Percentiles rank a stretch among this genome's conserved stretches.
phyloP scores from a whole-genome alignment of 1,140 invertebrate species.

The Solenopsis invicta region DNA sequence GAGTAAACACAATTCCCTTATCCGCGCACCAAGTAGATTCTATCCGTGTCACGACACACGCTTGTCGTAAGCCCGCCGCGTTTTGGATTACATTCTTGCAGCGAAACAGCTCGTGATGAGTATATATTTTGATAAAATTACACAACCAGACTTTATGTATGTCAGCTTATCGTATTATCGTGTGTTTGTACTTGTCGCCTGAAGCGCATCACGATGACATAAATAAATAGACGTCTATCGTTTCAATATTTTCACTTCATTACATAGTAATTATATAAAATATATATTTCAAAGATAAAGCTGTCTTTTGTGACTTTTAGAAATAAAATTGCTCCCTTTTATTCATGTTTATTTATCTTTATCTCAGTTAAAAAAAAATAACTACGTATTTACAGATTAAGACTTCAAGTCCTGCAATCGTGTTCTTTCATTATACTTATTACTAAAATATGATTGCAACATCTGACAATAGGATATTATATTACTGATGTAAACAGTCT shows the following conservation, averaged over 20 bases:
- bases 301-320: neutral
- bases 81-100: conserved; percentile 67
- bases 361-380: neutral
- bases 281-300: neutral
- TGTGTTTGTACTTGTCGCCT: neutral
- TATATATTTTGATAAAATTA: conserved; percentile 58
- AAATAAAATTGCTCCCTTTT: too few relatives aligned
- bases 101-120: conserved; percentile 24
- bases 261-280: neutral
- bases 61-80: conserved; percentile 59
- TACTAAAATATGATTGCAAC: neutral
- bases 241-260: neutral
- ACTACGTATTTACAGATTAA: neutral
- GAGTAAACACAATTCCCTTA: conserved; percentile 86
- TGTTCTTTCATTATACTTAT: neutral
- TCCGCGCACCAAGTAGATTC: conserved; percentile 62
- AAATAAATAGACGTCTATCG: neutral
- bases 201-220: neutral
- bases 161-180: neutral
- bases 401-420: neutral
- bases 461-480: neutral
- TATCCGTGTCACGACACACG: conserved; percentile 52
- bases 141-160: neutral
- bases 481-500: neutral
- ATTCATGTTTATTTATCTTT: neutral